Evolutionary conservation across 1,140 invertebrate genomes (phyloP), one percentile per base, ranked within the genome.

Genomic region (Charaxes varanes): DNA sequence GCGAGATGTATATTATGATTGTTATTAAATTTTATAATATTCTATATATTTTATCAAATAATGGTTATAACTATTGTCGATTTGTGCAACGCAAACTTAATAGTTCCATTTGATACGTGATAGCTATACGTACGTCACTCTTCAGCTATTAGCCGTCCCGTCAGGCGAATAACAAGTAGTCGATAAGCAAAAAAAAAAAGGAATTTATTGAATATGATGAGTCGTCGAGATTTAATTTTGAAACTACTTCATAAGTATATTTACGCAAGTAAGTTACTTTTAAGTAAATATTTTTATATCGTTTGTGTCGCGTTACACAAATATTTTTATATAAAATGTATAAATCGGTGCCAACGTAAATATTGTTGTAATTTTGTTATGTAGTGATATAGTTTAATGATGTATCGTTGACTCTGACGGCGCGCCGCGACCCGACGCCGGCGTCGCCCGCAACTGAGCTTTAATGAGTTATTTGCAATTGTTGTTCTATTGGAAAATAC

Each of bases 261-360:
- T 79, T 66, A 74, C 78, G 65, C 59, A 69, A 76, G 64, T 70
- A 70, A 62, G 51, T 43, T 76, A 60, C 55, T 68, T 55, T n/a
- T 70, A 74, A 69, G 67, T 62, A 66, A 74, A 78, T 82, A 79
- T 82, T 82, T 82, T 79, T 82, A 80, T 82, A 80, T 76, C 35
- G 41, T 69, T 70, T 77, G 71, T 82, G 73, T 62, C 36, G 30
- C 49, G 37, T n/a, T n/a, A 78, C 76, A 72, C 73, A 77, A 77
- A 74, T 77, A 62, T 74, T 80, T 73, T 81, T 79, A 69, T 72
- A 70, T 70, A 50, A 53, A 62, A 47, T 72, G 64, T 79, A 70
- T 74, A 67, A 82, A 74, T 77, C 60, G 76, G 78, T 83, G 78
- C 79, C 79, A 83, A 83, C 79, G 71, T 78, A 70, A 78, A 74